Conservation (phyloP, 2,797 vertebrate genomes). For the Kryptopterus vitreolus region DNA sequence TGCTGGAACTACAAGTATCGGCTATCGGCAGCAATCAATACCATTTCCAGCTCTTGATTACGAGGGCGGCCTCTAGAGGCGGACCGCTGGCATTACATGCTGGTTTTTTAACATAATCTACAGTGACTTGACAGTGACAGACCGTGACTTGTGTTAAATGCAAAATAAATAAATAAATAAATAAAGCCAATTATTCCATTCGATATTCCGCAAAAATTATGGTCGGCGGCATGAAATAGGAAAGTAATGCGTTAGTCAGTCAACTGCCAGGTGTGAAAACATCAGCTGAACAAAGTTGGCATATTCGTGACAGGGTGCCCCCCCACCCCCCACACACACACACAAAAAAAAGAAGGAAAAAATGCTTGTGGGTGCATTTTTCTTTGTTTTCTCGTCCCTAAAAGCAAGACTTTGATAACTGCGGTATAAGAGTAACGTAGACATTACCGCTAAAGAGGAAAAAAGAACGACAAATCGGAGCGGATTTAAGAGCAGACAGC, state of each 20-base stretch:
- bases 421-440: not conserved
- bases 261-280: not conserved
- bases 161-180: no score
- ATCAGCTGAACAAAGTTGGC: not conserved
- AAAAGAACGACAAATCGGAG: not conserved
- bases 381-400: not conserved
- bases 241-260: conserved; percentile 7
- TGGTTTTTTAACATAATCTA: conserved; percentile 3
- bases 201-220: not conserved
- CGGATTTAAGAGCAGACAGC: not conserved
- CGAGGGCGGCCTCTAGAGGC: no score
- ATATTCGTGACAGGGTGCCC: not conserved
- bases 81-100: no score
- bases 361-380: not conserved
- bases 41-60: no score
- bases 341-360: no score
- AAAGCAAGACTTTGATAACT: not conserved
- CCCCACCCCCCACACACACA: no score
- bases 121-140: not conserved
- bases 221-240: conserved; percentile 12
- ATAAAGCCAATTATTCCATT: not conserved
- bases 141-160: not conserved
- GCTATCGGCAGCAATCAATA: no score
- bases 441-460: not conserved
- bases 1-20: no score